Conservation (phyloP, 2,797 vertebrate species). For the Amblyopsis hoosieri region DNA sequence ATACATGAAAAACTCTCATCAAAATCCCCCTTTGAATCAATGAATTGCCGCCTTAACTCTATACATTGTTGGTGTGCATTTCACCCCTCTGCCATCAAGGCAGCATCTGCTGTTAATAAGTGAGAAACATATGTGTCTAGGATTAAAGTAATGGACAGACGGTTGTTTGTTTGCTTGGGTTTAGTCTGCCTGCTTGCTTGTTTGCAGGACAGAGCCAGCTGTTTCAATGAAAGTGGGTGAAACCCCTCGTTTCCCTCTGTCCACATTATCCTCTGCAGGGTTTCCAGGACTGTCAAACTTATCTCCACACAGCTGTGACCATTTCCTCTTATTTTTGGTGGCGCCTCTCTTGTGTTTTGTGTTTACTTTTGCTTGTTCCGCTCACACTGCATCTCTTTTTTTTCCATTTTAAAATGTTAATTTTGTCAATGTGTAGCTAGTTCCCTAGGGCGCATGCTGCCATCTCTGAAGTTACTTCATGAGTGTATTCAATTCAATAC, state of each 20-base stretch:
- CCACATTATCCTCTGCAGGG: conserved; percentile 62
- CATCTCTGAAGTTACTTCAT: conserved; percentile 20
- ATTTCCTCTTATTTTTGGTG: conserved; percentile 73
- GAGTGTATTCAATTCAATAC: too few species aligned
- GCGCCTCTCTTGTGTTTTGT: conserved; percentile 47
- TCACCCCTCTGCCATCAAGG: not conserved
- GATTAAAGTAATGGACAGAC: conserved; percentile 37
- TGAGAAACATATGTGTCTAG: conserved; percentile 33
- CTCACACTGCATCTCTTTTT: conserved; percentile 8
- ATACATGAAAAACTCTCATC: too few species aligned
- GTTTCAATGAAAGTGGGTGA: conserved; percentile 59
- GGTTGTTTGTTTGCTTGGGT: conserved; percentile 44
- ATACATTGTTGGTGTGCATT: not conserved
- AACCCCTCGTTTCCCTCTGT: conserved; percentile 55
- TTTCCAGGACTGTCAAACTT: conserved; percentile 52
- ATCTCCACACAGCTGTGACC: conserved; percentile 69
- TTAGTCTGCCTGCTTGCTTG: conserved; percentile 58
- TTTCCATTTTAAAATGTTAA: not conserved
- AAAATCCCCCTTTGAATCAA: too few species aligned
- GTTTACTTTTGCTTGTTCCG: conserved; percentile 28
- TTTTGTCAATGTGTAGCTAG: conserved; percentile 29
- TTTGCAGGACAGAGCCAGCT: conserved; percentile 46
- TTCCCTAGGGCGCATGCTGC: conserved; percentile 21
- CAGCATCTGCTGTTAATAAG: conserved; percentile 52
- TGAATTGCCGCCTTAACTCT: not conserved